phyloP scores from a whole-genome alignment of 2,797 vertebrate species.

The Coranthus polyacanthus region DNA sequence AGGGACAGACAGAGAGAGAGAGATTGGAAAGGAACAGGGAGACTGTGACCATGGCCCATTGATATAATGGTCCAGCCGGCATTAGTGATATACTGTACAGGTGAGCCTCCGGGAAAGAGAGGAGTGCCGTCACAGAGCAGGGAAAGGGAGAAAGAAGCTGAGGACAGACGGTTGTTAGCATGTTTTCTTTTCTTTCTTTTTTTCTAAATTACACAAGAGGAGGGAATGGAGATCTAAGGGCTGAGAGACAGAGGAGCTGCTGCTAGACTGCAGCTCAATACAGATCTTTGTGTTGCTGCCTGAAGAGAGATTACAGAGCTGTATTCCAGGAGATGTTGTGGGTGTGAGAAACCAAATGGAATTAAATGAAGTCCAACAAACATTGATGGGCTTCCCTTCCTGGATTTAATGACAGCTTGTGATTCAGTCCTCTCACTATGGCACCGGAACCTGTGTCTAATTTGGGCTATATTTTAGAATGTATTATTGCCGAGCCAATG shows the following conservation, averaged over 20 bases:
- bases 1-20: conserved; percentile 63
- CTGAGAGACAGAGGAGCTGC: conserved; percentile 59
- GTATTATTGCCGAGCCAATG: conserved; percentile 65
- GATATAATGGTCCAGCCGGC: conserved; percentile 75
- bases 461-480: conserved; percentile 60
- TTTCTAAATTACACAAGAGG: conserved; percentile 63
- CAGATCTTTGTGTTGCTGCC: conserved; percentile 68
- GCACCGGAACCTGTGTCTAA: conserved; percentile 63
- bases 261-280: conserved; percentile 69
- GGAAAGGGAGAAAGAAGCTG: conserved; percentile 10
- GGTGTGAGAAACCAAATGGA: conserved; percentile 75
- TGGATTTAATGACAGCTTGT: conserved; percentile 59
- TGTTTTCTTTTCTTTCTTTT: conserved; percentile 41
- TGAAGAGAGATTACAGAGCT: conserved; percentile 73
- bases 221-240: conserved; percentile 67
- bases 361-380: conserved; percentile 68
- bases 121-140: conserved; percentile 15
- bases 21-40: conserved; percentile 63
- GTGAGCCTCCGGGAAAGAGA: conserved; percentile 57
- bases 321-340: conserved; percentile 69
- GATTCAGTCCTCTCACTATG: conserved; percentile 46
- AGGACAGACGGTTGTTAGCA: conserved; percentile 48
- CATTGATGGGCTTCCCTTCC: conserved; percentile 56
- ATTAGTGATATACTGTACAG: conserved; percentile 76
- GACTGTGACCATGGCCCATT: conserved; percentile 70